Base-by-base conservation (phyloP, 2,797 vertebrate species). In the Sciaenops ocellatus region DNA sequence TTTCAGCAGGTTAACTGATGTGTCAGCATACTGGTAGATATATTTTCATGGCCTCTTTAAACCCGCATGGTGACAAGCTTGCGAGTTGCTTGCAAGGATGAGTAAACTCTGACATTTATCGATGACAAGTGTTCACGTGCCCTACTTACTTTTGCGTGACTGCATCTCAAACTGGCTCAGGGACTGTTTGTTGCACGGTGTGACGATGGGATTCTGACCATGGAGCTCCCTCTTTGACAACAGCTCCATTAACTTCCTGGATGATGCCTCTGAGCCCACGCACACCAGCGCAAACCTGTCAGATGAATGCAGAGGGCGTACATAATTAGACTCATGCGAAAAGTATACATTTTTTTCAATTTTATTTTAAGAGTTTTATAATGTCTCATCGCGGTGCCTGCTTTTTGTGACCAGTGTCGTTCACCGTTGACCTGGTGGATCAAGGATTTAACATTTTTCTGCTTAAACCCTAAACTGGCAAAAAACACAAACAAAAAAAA, bases 141-240 rank as follows among this genome's bases (percentile, higher is more conserved):
- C 30, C 5, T 7, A 86, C 96, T 96, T 97, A 99, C 98, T 99
- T 97, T 99, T 99, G 77, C 98, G 95, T 65, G 98, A 99, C 93
- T 99, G 98, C 97, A 99, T 97, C 96, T 99, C 98, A 95, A 99
- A 99, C 71, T 99, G 98, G 95, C 97, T 99, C 91, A 99, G 96
- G 41, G 98, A 99, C 89, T 99, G 98, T 85, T 99, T 99, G 94
- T 99, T 99, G 94, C 98, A 99, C 0, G 98, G 97, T 9, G 98
- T 99, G 78, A 99, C 97, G 52, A 99, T 97, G 62, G 98, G 98
- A 95, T 98, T 99, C 87, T 99, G 98, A 57, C 98, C 98, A 55
- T 99, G 98, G 42, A 99, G 95, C 89, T 99, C 98, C 90, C 98
- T 95, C 93, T 99, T 99, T 69, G 98, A 98, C 69, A 99, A 94